A percentile compares a stretch with the other conserved stretches of the same genome.
Evolutionary conservation across 1,140 invertebrate species (phyloP).

Genomic region (Drosophila jambulina): DNA sequence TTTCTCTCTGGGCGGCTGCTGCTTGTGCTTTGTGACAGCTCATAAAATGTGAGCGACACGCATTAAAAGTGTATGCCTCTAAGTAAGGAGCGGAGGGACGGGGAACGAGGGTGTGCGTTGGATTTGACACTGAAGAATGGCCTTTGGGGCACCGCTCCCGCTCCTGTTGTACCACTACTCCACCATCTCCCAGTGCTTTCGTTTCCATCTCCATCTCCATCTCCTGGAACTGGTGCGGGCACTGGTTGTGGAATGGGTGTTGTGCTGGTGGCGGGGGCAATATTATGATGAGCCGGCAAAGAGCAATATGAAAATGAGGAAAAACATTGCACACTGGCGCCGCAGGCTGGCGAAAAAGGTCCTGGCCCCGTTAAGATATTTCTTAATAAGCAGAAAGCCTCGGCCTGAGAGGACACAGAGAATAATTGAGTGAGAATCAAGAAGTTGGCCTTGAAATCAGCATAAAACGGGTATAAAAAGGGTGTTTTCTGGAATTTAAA

Average conservation of each 20-base stretch:
- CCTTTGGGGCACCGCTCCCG: conserved; percentile 53
- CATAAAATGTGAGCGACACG: conserved; percentile 81
- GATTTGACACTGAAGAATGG: conserved; percentile 80
- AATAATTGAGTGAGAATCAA: conserved; percentile 5
- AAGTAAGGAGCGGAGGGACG: conserved; percentile 21
- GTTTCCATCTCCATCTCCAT: background rate
- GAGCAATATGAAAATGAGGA: conserved; percentile 80
- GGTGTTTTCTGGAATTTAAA: background rate
- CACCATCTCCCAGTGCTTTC: conserved; percentile 9
- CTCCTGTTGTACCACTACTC: conserved; percentile 7
- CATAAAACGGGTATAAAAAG: too few relatives aligned
- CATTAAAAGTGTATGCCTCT: conserved; percentile 72
- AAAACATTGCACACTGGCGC: conserved; percentile 56
- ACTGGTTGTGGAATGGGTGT: conserved; percentile 10
- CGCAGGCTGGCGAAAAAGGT: conserved; percentile 51
- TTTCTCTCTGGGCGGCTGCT: conserved; percentile 37
- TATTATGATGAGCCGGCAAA: conserved; percentile 73
- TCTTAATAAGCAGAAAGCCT: conserved; percentile 72
- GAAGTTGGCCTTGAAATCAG: background rate
- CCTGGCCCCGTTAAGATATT: conserved; percentile 47
- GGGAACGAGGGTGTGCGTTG: conserved; percentile 37
- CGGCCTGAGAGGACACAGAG: conserved; percentile 8
- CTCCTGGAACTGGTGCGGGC: background rate
- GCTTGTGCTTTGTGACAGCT: conserved; percentile 76
- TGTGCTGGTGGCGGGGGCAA: conserved; percentile 31